Evolutionary conservation across 1,140 invertebrate species (phyloP).

Genomic region (Phymastichus coffea): DNA sequence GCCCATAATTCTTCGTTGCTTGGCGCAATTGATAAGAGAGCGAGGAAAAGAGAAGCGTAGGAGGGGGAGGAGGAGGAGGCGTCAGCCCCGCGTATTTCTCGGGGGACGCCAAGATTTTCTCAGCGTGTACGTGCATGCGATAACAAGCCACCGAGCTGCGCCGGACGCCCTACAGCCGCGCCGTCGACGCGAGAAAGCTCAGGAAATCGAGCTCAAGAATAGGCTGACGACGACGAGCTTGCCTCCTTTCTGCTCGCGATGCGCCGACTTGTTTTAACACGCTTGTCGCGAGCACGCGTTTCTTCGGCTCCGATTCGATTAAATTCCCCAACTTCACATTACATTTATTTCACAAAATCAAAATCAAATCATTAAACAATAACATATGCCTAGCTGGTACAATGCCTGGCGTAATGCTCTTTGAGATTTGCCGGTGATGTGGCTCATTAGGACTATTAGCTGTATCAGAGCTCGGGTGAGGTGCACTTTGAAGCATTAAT

Average conservation of each 20-base stretch:
- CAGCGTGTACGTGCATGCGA: neutral
- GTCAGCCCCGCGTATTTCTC: constrained; percentile 27
- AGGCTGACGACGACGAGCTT: too few species aligned
- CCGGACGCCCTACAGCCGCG: constrained; percentile 8
- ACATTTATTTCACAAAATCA: neutral
- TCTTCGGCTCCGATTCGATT: neutral
- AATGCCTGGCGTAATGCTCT: neutral
- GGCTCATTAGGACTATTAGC: constrained; percentile 11
- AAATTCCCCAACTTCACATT: neutral
- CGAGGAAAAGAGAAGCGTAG: constrained; percentile 24
- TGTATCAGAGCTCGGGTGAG: neutral
- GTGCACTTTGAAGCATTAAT: constrained; percentile 14
- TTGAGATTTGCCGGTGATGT: constrained; percentile 9
- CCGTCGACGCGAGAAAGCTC: neutral
- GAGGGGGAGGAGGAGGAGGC: constrained; percentile 16
- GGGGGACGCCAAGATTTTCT: constrained; percentile 21
- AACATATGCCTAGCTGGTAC: too few species aligned
- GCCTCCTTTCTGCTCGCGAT: neutral
- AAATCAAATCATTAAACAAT: too few species aligned
- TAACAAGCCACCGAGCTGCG: neutral
- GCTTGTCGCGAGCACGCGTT: neutral
- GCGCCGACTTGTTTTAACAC: neutral
- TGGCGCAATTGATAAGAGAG: constrained; percentile 12
- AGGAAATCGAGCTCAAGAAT: constrained; percentile 8
- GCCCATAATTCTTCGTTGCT: constrained; percentile 44